Percentiles rank a stretch among this genome's conserved stretches.
phyloP scores from a whole-genome alignment of 2,113 vertebrate species.

The Tragelaphus buxtoni region DNA sequence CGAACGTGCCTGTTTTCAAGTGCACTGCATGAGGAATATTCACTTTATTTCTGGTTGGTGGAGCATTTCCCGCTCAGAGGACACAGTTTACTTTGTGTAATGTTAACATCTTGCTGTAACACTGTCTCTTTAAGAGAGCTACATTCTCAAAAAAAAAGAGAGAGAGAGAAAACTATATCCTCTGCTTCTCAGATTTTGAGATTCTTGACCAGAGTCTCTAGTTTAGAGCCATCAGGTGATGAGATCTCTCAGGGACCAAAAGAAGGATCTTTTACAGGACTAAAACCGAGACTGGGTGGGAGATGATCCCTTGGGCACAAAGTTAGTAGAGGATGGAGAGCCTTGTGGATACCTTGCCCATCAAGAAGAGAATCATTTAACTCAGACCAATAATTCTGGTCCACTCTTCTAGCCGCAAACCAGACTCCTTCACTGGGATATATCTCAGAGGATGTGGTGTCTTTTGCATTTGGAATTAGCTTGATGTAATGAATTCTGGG shows the following conservation, averaged over 20 bases:
- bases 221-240: background rate
- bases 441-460: conserved; percentile 73
- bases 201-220: background rate
- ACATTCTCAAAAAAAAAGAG: background rate
- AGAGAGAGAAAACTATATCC: background rate
- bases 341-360: background rate
- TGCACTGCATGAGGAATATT: conserved; percentile 22
- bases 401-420: conserved; percentile 33
- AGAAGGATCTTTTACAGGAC: background rate
- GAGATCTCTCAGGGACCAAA: background rate
- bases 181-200: background rate
- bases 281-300: background rate
- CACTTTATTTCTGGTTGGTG: conserved; percentile 15
- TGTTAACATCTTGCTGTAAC: conserved; percentile 8
- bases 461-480: conserved; percentile 80
- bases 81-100: conserved; percentile 44
- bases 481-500: conserved; percentile 75
- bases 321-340: background rate
- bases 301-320: background rate
- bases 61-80: background rate
- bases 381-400: conserved; percentile 12
- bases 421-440: conserved; percentile 64
- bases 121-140: conserved; percentile 38
- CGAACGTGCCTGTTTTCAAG: conserved; percentile 54
- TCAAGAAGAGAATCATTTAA: background rate